These are phyloP conservation scores for Phengaris alcon DNA, from an alignment of 2,888 invertebrate genomes.

Conservation along the genomic window DNA sequence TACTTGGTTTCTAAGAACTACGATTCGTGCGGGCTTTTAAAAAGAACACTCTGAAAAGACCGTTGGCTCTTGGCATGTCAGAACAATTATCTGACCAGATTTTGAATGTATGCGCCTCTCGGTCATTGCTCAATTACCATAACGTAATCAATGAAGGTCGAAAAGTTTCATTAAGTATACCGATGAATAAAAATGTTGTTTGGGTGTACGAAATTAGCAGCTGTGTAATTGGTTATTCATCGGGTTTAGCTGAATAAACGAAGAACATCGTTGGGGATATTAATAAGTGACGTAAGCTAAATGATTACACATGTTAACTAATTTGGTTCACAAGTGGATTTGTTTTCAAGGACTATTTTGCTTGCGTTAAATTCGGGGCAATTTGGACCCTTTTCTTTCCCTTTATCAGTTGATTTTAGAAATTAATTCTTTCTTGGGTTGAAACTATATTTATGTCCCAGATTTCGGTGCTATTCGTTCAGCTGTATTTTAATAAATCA, in stretches of 20 bases:
- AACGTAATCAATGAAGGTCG: constrained; percentile 6
- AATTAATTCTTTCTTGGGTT: too few relatives aligned
- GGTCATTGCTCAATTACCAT: background rate
- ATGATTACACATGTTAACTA: constrained; percentile 4
- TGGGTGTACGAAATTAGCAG: background rate
- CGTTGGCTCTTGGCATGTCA: background rate
- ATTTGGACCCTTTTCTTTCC: background rate
- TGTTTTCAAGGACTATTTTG: background rate
- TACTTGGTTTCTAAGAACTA: too few relatives aligned
- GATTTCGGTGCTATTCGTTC: too few relatives aligned
- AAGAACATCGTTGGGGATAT: constrained; percentile 10
- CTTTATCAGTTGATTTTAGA: too few relatives aligned
- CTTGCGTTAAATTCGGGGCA: background rate
- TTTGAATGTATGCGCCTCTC: background rate
- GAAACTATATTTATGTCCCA: too few relatives aligned
- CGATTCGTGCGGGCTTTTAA: background rate
- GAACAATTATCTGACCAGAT: background rate
- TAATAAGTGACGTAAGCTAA: constrained; percentile 6
- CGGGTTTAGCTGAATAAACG: background rate
- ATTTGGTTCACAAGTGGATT: constrained; percentile 12
- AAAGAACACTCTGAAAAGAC: background rate
- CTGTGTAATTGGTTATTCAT: background rate
- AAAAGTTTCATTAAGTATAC: background rate
- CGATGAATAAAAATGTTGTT: constrained; percentile 5
- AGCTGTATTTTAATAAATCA: too few relatives aligned